Conservation (phyloP, 2,888 invertebrate species). For the Drosophila limbata region DNA sequence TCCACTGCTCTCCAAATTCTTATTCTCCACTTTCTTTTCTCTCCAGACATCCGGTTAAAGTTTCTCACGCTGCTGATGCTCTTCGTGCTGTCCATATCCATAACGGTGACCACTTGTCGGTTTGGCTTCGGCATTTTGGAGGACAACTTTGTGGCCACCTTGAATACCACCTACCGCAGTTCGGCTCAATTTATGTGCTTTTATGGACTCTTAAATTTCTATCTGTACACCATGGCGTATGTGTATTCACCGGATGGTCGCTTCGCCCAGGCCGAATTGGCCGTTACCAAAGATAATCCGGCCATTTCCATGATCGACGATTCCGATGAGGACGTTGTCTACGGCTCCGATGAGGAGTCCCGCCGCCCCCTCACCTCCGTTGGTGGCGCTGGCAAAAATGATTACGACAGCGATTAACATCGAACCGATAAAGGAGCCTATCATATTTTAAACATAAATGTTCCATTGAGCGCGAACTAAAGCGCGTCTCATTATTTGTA, state of each 20-base stretch:
- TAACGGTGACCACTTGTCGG: slow-evolving; percentile 91
- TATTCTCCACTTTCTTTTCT: not conserved
- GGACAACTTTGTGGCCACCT: slow-evolving; percentile 96
- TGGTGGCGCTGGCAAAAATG: slow-evolving; percentile 86
- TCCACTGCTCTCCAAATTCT: too few relatives aligned
- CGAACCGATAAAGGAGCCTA: slow-evolving; percentile 7
- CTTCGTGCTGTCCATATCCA: slow-evolving; percentile 91
- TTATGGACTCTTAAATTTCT: slow-evolving; percentile 97
- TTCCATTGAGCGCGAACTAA: slow-evolving; percentile 49
- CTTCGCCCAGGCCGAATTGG: slow-evolving; percentile 93
- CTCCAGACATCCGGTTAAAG: slow-evolving; percentile 93
- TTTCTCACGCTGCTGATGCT: slow-evolving; percentile 95
- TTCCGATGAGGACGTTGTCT: slow-evolving; percentile 98
- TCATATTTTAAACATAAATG: slow-evolving; percentile 53
- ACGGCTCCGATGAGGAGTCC: slow-evolving; percentile 96
- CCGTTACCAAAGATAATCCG: slow-evolving; percentile 98
- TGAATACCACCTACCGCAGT: slow-evolving; percentile 94
- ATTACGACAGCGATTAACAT: slow-evolving; percentile 90
- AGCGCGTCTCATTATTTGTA: slow-evolving; percentile 41
- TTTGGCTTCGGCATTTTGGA: slow-evolving; percentile 96
- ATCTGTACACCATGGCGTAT: slow-evolving; percentile 96
- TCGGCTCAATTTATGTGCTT: slow-evolving; percentile 98
- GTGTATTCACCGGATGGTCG: slow-evolving; percentile 95
- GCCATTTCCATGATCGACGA: slow-evolving; percentile 99
- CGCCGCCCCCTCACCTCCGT: slow-evolving; percentile 92